phyloP scores from a whole-genome alignment of 2,113 vertebrate genomes.

The Amblyopsis rosae region DNA sequence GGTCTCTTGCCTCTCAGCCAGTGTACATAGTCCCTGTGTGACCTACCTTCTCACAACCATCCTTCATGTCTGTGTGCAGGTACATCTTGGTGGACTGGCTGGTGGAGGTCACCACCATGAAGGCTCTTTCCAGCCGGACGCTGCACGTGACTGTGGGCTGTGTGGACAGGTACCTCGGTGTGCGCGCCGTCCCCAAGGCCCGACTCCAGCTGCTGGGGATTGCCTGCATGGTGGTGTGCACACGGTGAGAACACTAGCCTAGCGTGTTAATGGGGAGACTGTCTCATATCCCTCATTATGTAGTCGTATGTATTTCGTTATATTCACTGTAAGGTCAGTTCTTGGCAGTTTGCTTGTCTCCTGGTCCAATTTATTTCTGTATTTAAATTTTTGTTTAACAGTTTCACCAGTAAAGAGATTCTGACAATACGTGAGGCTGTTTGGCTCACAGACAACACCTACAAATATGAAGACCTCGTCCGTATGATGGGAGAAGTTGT shows the following conservation, averaged over 20 bases:
- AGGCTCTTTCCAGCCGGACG: conserved; percentile 92
- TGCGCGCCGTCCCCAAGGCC: conserved; percentile 84
- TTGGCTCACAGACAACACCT: conserved; percentile 98
- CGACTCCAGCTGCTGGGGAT: conserved; percentile 93
- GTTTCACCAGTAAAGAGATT: conserved; percentile 93
- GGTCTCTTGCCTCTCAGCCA: neutral
- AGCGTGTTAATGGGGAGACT: neutral
- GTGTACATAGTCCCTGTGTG: neutral
- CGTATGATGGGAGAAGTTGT: conserved; percentile 98
- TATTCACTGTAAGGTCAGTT: no score
- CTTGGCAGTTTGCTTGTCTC: no score
- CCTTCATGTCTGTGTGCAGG: conserved; percentile 59
- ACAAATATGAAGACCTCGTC: conserved; percentile 97
- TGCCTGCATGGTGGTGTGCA: conserved; percentile 98
- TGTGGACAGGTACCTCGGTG: conserved; percentile 90
- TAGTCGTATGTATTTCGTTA: no score
- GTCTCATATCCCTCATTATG: no score
- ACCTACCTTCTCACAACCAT: neutral
- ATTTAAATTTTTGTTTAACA: conserved; percentile 13
- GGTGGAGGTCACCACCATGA: conserved; percentile 97
- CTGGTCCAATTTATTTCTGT: no score
- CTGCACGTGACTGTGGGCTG: conserved; percentile 92
- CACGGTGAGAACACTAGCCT: conserved; percentile 78
- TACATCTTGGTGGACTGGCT: conserved; percentile 98
- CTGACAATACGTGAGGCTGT: conserved; percentile 95